Evolutionary conservation across 1,140 invertebrate species (phyloP).

Genomic region (Sycophila sp.): DNA sequence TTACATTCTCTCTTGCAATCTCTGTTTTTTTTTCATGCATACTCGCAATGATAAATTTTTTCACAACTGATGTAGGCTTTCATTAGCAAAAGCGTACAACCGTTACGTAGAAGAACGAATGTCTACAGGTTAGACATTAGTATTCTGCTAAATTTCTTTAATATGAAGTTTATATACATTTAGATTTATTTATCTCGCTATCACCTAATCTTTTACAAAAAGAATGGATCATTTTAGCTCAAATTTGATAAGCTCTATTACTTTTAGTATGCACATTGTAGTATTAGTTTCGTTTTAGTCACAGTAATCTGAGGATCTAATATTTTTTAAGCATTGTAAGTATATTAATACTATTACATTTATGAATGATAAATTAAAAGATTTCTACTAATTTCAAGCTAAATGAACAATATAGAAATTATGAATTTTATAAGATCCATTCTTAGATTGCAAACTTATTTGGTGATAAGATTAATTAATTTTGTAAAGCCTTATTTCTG

Average conservation of each 20-base stretch:
- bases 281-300: too few species aligned
- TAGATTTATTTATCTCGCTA: conserved; percentile 48
- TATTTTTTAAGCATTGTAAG: neutral
- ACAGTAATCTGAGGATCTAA: neutral
- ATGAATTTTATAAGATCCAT: neutral
- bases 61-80: conserved; percentile 42
- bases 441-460: neutral
- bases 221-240: neutral
- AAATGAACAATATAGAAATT: too few species aligned
- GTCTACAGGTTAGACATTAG: conserved; percentile 47
- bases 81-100: conserved; percentile 43
- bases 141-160: conserved; percentile 48
- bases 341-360: too few species aligned
- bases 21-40: conserved; percentile 16
- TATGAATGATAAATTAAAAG: too few species aligned
- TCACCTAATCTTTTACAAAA: conserved; percentile 39
- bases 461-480: conserved; percentile 37
- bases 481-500: conserved; percentile 50
- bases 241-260: neutral
- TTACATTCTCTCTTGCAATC: conserved; percentile 7
- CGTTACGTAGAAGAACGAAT: conserved; percentile 49
- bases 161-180: conserved; percentile 50
- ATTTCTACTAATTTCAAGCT: too few species aligned
- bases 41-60: conserved; percentile 39
- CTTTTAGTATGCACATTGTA: neutral